These are phyloP conservation scores for Monomorium pharaonis DNA, from an alignment of 1,140 invertebrate genomes.

Conservation along the genomic window DNA sequence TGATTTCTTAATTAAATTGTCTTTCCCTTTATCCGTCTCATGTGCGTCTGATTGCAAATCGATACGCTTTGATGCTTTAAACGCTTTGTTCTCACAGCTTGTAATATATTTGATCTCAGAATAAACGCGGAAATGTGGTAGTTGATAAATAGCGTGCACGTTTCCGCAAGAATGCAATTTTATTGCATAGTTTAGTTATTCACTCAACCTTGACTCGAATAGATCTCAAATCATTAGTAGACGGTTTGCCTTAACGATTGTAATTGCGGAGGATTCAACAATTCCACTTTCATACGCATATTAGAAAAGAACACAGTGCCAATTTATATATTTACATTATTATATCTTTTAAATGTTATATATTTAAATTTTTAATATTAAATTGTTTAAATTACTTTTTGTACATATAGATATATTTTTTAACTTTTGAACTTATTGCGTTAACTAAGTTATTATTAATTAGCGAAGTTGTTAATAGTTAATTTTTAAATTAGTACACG, in stretches of 20 bases:
- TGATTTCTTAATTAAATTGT: conserved; percentile 21
- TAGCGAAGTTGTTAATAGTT: too few species aligned
- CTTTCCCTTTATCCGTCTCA: not conserved
- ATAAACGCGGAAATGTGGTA: conserved; percentile 7
- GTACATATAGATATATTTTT: not conserved
- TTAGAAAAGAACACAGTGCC: not conserved
- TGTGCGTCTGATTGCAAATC: not conserved
- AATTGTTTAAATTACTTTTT: not conserved
- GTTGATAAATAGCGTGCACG: conserved; percentile 20
- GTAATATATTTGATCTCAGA: not conserved
- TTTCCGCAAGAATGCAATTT: conserved; percentile 40
- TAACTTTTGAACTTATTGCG: not conserved
- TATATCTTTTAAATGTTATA: not conserved
- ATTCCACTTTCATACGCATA: not conserved
- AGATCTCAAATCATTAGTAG: not conserved
- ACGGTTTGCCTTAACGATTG: not conserved
- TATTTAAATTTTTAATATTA: not conserved
- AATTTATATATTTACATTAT: not conserved
- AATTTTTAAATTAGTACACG: too few species aligned
- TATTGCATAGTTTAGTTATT: not conserved
- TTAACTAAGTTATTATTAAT: too few species aligned
- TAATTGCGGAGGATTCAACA: not conserved
- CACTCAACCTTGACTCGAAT: conserved; percentile 22
- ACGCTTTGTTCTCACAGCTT: not conserved
- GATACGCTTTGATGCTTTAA: not conserved